Percentiles rank a stretch among this genome's conserved stretches.
Conservation (phyloP, 2,888 invertebrate genomes). For the Teinopalpus imperialis region DNA sequence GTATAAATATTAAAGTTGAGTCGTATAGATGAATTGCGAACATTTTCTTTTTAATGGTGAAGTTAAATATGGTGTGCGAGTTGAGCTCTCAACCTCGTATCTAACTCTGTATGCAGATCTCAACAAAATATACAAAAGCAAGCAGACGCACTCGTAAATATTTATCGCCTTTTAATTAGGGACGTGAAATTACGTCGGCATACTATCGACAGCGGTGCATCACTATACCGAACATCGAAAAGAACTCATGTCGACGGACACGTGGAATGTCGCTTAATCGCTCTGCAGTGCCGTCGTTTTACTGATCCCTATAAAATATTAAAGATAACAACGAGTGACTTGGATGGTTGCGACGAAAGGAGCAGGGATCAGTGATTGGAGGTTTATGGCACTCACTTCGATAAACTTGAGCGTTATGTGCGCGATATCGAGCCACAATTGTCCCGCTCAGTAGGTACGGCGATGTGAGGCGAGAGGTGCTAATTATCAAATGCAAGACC, state of each 20-base stretch:
- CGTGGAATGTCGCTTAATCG: conserved; percentile 74
- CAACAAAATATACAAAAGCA: conserved; percentile 62
- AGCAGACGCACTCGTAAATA: conserved; percentile 52
- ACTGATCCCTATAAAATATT: conserved; percentile 80
- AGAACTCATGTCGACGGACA: conserved; percentile 39
- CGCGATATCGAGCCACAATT: conserved; percentile 44
- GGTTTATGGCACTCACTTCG: conserved; percentile 71
- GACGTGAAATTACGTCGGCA: conserved; percentile 54
- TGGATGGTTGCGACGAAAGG: conserved; percentile 61
- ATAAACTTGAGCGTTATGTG: conserved; percentile 67
- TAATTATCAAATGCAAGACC: conserved; percentile 80
- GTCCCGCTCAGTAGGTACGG: conserved; percentile 34
- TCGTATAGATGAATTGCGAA: conserved; percentile 80
- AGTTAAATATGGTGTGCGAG: conserved; percentile 75
- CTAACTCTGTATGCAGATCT: conserved; percentile 51
- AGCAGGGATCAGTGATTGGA: conserved; percentile 65
- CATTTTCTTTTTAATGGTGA: conserved; percentile 80
- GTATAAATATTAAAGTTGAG: conserved; percentile 80
- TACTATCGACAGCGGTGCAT: conserved; percentile 57
- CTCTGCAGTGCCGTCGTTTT: conserved; percentile 76
- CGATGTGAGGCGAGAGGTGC: conserved; percentile 66
- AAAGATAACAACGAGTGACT: conserved; percentile 77
- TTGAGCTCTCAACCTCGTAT: conserved; percentile 59
- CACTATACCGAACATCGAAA: conserved; percentile 43
- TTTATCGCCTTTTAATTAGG: conserved; percentile 71